These are phyloP conservation scores for Crambe crambe DNA, from an alignment of 37 sponge, comb jelly and placozoan species.

Conservation along the genomic window DNA sequence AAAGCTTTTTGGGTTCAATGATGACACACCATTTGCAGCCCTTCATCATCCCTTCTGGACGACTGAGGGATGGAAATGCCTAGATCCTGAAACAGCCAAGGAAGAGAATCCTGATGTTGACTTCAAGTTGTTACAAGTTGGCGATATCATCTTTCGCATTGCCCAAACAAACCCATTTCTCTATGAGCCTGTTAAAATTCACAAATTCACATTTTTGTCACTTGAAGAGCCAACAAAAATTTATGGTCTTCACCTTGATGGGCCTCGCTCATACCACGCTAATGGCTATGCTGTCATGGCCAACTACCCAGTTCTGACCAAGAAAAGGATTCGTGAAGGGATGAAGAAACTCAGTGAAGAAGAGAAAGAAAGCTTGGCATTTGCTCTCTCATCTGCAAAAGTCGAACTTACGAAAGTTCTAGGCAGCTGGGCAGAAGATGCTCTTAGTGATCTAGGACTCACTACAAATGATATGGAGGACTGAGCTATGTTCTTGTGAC, in stretches of 20 bases:
- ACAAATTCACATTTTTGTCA: not conserved
- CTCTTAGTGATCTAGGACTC: slow-evolving; percentile 12
- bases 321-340: slow-evolving; percentile 16
- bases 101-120: slow-evolving; percentile 20
- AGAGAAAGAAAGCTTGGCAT: slow-evolving; percentile 1
- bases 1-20: slow-evolving; percentile 22
- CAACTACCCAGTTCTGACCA: slow-evolving; percentile 28
- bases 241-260: slow-evolving; percentile 24
- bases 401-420: slow-evolving; percentile 6
- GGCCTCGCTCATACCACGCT: slow-evolving; percentile 21
- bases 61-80: slow-evolving; percentile 19
- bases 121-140: slow-evolving; percentile 20
- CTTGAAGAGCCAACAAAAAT: not conserved
- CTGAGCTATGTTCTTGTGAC: not conserved
- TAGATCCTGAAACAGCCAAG: slow-evolving; percentile 14
- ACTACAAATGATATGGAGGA: not conserved
- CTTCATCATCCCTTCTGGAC: slow-evolving; percentile 20
- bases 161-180: slow-evolving; percentile 17
- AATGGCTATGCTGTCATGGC: slow-evolving; percentile 15
- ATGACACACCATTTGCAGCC: slow-evolving; percentile 17
- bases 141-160: slow-evolving; percentile 14
- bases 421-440: slow-evolving; percentile 16
- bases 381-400: not conserved
- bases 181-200: slow-evolving; percentile 23
- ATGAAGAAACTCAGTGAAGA: slow-evolving; percentile 17